Base-by-base conservation (phyloP, 2,888 invertebrate species). In the Oeneis ivallda region DNA sequence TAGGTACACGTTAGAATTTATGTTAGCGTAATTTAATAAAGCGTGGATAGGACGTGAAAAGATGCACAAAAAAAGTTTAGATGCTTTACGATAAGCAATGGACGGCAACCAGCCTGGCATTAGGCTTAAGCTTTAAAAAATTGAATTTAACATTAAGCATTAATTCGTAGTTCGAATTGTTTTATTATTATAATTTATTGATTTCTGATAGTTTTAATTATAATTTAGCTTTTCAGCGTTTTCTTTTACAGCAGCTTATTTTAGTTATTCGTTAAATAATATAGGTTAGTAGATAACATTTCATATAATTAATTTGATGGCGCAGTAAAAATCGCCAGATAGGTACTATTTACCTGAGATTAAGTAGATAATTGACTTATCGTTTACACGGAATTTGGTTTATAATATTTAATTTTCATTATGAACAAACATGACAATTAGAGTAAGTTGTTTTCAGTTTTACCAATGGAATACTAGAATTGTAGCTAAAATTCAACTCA, bases 41-140 rank as follows among this genome's bases (percentile, higher is more conserved):
- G 26, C 26, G 32, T 50, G 19, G 9, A 50, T 34, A n/a, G n/a
- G 13, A 5, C 15, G 45, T 45, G 43, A 45, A 15, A 15, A 37
- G 26, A 37, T 37, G 53, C 26, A 37, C 49, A 11, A n/a, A 19
- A 8, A 32, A 13, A 32, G 7, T 19, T 32, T 13, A 2, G 11
- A 8, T 13, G 13, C 7, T 52, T 34, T 37, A 37, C 34, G 54
- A 47, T 62, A 76, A 79, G 79, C 79, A 81, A 79, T 89, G 89
- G 89, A 90, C 89, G 89, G 89, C 78, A 81, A 85, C 80, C 86
- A 86, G 86, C 87, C 85, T 80, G 72, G 81, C 79, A 71, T 76
- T 78, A 53, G 67, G 71, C 72, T 69, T 70, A 68, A 47, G 10
- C 49, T 56, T 50, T 32, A 62, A 49, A 11, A 56, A 11, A 10